Evolutionary conservation across 1,140 invertebrate species (phyloP).

Genomic region (Aphis gossypii): DNA sequence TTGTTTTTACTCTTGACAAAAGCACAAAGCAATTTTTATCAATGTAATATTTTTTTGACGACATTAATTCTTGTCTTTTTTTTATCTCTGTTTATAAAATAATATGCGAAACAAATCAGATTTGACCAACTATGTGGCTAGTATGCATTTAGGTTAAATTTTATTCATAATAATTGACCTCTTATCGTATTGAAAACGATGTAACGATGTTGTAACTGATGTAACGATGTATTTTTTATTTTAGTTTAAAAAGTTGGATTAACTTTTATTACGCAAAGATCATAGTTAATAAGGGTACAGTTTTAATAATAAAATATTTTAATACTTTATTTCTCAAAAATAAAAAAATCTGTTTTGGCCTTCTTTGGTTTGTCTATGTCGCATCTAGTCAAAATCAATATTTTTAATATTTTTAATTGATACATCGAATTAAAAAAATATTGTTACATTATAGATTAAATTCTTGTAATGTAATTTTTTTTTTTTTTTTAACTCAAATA

Average conservation of each 20-base stretch:
- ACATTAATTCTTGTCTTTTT: neutral
- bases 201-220: neutral
- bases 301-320: neutral
- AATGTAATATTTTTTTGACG: neutral
- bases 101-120: neutral
- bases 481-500: too few relatives aligned
- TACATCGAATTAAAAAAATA: too few relatives aligned
- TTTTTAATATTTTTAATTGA: too few relatives aligned
- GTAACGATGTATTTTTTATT: neutral
- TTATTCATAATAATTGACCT: conserved; percentile 2
- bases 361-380: neutral
- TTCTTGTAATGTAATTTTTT: neutral
- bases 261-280: neutral
- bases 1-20: neutral
- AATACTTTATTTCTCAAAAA: neutral
- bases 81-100: neutral
- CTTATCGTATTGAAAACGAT: neutral
- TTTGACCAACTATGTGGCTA: neutral
- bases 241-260: neutral
- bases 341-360: neutral
- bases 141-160: neutral
- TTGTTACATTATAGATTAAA: neutral
- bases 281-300: too few relatives aligned
- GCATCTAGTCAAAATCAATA: too few relatives aligned
- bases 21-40: neutral